Evolutionary conservation across 2,888 invertebrate species (phyloP), one percentile per base, ranked within the genome.

Genomic region (Orchestes rusci): DNA sequence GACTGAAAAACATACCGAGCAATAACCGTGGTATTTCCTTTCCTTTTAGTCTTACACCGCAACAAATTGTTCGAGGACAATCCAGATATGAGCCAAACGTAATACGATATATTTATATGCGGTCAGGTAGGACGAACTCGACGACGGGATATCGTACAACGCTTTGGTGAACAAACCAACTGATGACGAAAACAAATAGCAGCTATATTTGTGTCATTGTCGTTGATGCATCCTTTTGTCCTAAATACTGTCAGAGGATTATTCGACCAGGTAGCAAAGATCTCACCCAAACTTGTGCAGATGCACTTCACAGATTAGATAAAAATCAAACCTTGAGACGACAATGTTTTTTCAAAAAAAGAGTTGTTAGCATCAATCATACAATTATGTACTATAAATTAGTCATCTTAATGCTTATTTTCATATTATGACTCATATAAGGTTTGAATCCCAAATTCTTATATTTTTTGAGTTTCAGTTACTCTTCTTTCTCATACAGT

Each of bases 161-260:
- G 37, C 27, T 35, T 16, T 16, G 23, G 18, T 20, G n/a, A 39
- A 41, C 27, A 38, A 38, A 35, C 33, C 32, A 38, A 39, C 46
- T 34, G 42, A 48, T 48, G 48, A 50, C 36, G 45, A 62, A 66
- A 65, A 66, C 66, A 66, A 65, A 66, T 64, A 63, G 57, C 60
- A 56, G 58, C 61, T 64, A 67, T 65, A 67, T 67, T 66, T 66
- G 65, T 66, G 67, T 67, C 66, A 67, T 67, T 65, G 66, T 66
- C 65, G 64, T 63, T 63, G 60, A 62, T 57, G 58, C 59, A 56
- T 57, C 58, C 60, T 64, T 62, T 63, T 65, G 62, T 60, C 61
- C 63, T 60, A 31, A 33, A 27, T 27, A 18, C 12, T 62, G 60
- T 55, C 53, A n/a, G 55, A 39, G 59, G 48, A 48, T 48, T 48